Evolutionary conservation across 2,888 invertebrate species (phyloP), one percentile per base, ranked within the genome.

Genomic region (Dicycla oo): DNA sequence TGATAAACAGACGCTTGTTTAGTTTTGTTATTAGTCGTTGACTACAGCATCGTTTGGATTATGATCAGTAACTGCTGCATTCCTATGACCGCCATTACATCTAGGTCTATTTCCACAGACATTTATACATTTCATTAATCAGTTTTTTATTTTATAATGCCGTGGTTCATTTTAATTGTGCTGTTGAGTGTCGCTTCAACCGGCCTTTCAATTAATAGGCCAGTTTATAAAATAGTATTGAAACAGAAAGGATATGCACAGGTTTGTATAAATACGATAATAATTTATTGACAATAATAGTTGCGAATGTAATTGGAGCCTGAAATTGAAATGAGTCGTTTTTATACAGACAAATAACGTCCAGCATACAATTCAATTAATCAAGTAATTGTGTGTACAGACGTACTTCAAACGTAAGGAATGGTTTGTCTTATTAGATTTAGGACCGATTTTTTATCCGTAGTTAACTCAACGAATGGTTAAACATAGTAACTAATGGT

Each of bases 231-330:
- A 92, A 96, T 97, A 34, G 92, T 96, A 20, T 91, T 97, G n/a
- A 97, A 97, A 2, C 97, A 97, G 89, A 97, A 96, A 87, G 97
- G 97, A 86, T 97, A 97, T 86, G 97, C 97, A 62, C 97, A 97
- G 97, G 97, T 97, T 73, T 64, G 80, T 69, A 66, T 18, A 11
- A 15, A 20, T n/a, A 30, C n/a, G 8, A 15, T 0, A 1, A 38
- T 15, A 64, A 11, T 26, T 10, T n/a, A 30, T 18, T 0, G 5
- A 2, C 6, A 23, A 13, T n/a, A 38, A 11, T 26, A 45, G 13
- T 43, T 38, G 38, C 18, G 34, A 47, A 34, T 63, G 20, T 47
- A 10, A 56, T 23, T 20, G 5, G 34, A 43, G 15, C n/a, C 15
- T 51, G 20, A 57, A 15, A 15, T 23, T 15, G 5, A 54, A 34